Evolutionary conservation across 2,888 invertebrate genomes (phyloP).

Genomic region (Meghimatium bilineatum): DNA sequence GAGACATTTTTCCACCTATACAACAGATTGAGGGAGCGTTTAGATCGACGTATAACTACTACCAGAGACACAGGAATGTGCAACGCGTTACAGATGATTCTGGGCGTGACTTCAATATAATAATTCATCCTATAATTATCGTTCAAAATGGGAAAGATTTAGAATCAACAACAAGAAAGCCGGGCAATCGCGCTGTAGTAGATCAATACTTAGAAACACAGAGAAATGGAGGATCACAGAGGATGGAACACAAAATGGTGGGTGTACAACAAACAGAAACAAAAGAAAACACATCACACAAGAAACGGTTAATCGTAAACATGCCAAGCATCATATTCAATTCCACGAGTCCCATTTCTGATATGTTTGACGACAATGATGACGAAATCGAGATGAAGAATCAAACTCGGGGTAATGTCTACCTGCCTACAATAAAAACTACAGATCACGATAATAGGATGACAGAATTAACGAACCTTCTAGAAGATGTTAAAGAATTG

Average conservation of each 20-base stretch:
- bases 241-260: not conserved
- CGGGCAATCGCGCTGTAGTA: not conserved
- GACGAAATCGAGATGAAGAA: not conserved
- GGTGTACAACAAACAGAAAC: not conserved
- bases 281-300: not conserved
- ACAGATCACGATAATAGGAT: conserved; percentile 66
- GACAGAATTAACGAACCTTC: conserved; percentile 63
- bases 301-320: conserved; percentile 60
- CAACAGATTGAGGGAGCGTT: not conserved
- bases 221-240: not conserved
- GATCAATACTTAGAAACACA: not conserved
- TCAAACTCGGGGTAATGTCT: not conserved
- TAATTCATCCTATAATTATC: not conserved
- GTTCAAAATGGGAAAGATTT: not conserved
- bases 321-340: conserved; percentile 70
- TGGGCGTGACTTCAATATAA: not conserved
- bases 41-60: not conserved
- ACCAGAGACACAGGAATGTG: not conserved
- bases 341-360: conserved; percentile 55
- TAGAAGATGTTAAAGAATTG: conserved; percentile 69
- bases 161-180: not conserved
- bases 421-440: conserved; percentile 53
- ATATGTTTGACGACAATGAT: not conserved
- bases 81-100: too few species aligned
- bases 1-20: not conserved